A percentile compares a stretch with the other conserved stretches of the same genome.
Conservation (phyloP, 2,888 invertebrate species). For the Platycnemis pennipes region DNA sequence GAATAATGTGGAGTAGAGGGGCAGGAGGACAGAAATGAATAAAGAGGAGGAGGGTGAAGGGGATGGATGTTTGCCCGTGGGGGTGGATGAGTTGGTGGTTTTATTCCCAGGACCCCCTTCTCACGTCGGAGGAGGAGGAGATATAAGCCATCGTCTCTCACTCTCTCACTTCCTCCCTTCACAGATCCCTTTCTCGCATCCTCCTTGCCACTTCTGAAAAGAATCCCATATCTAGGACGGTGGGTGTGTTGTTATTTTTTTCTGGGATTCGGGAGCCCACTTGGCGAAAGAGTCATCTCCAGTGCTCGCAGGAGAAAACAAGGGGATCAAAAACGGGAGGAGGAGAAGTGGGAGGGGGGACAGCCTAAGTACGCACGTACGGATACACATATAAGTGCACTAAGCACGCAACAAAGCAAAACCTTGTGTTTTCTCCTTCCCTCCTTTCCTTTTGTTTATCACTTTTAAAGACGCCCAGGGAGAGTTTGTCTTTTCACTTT, state of each 20-base stretch:
- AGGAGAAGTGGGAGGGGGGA: neutral
- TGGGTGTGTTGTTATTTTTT: constrained; percentile 15
- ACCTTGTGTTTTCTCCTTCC: neutral
- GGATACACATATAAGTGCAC: neutral
- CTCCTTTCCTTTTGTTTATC: neutral
- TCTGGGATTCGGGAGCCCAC: neutral
- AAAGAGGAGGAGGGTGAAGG: neutral
- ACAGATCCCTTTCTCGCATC: neutral
- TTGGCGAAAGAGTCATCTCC: neutral
- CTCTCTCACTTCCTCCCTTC: no score
- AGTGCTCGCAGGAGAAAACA: neutral
- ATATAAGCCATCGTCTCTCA: constrained; percentile 10
- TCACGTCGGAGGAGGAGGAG: neutral
- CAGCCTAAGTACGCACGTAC: no score
- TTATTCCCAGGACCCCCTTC: neutral
- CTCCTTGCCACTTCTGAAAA: neutral
- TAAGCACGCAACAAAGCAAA: neutral
- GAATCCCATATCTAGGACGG: neutral
- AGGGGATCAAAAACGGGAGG: neutral
- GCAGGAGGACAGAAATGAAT: neutral
- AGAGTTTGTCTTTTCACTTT: constrained; percentile 24
- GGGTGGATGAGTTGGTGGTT: constrained; percentile 27
- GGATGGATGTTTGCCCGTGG: neutral
- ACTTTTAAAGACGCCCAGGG: neutral
- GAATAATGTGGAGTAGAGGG: neutral